A percentile compares a stretch with the other conserved stretches of the same genome.
Evolutionary conservation across 1,140 invertebrate genomes (phyloP).

Genomic region (Melanaphis sacchari): DNA sequence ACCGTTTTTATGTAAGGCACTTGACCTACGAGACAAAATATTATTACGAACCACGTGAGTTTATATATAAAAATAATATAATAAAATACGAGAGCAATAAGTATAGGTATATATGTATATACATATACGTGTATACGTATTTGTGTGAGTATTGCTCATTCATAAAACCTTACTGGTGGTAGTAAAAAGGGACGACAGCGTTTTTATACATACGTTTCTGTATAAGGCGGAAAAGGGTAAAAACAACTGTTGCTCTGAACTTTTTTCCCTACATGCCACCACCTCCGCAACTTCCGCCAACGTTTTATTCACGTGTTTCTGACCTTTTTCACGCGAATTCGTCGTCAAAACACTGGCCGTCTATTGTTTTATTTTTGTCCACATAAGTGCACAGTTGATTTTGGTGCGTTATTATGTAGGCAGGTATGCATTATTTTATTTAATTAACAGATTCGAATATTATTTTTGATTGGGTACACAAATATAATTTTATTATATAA

Average conservation of each 20-base stretch:
- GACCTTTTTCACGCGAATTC: conserved; percentile 53
- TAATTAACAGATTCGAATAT: not conserved
- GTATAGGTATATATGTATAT: not conserved
- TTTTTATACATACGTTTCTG: conserved; percentile 54
- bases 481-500: not conserved
- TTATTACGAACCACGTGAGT: not conserved
- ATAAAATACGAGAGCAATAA: not conserved
- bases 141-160: conserved; percentile 15
- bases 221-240: conserved; percentile 52
- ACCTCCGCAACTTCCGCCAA: not conserved
- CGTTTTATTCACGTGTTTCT: conserved; percentile 54
- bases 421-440: not conserved
- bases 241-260: conserved; percentile 57
- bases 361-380: conserved; percentile 32
- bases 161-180: conserved; percentile 48
- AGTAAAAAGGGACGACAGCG: conserved; percentile 38
- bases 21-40: not conserved
- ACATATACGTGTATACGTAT: not conserved
- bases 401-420: not conserved
- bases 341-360: conserved; percentile 51
- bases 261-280: conserved; percentile 46
- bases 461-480: not conserved
- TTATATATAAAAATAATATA: not conserved
- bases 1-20: not conserved
- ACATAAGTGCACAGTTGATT: not conserved